Percentiles rank a stretch among this genome's conserved stretches.
phyloP scores from a whole-genome alignment of 2,888 invertebrate species.

The Pollenia labialis region DNA sequence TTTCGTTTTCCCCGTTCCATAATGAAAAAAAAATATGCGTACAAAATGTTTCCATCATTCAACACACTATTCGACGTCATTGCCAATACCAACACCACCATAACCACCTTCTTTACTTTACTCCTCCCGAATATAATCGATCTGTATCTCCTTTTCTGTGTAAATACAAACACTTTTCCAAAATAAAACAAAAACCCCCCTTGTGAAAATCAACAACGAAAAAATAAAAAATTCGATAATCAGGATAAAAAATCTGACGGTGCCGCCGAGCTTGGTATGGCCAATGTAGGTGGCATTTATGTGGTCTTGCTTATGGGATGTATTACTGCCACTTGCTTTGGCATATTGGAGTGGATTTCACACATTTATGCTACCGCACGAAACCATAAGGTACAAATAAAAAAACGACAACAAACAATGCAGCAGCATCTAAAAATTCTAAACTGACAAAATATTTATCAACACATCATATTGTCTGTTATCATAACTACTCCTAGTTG shows the following conservation, averaged over 20 bases:
- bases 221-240: conserved; percentile 31
- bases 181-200: conserved; percentile 13
- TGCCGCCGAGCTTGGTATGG: conserved; percentile 86
- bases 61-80: conserved; percentile 21
- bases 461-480: conserved; percentile 45
- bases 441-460: conserved; percentile 26
- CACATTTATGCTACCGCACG: conserved; percentile 79
- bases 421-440: conserved; percentile 10
- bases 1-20: conserved; percentile 4
- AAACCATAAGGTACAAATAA: conserved; percentile 80
- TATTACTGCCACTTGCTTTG: conserved; percentile 81
- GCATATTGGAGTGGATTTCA: conserved; percentile 81
- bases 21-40: not conserved
- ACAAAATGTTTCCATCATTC: conserved; percentile 7
- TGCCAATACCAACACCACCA: conserved; percentile 1
- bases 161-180: conserved; percentile 37
- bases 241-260: conserved; percentile 81
- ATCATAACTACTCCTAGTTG: conserved; percentile 26
- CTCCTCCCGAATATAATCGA: conserved; percentile 16
- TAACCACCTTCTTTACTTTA: not conserved
- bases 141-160: not conserved
- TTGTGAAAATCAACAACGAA: conserved; percentile 27
- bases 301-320: conserved; percentile 86
- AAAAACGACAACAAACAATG: not conserved
- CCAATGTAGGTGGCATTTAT: conserved; percentile 88